These are phyloP conservation scores for Isoperla grammatica DNA, from an alignment of 2,888 invertebrate genomes.

Conservation along the genomic window DNA sequence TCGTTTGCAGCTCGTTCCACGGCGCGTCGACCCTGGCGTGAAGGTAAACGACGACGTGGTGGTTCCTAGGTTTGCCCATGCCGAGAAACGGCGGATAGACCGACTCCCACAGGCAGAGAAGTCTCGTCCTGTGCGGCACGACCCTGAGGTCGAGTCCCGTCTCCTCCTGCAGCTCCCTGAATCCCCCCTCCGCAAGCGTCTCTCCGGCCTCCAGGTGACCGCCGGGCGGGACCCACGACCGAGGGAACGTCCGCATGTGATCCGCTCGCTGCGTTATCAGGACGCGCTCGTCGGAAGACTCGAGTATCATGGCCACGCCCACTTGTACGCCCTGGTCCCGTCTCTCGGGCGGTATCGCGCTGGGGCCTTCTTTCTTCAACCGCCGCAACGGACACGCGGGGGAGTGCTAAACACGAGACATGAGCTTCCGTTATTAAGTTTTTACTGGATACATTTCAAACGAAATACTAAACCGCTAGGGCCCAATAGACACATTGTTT, in stretches of 20 bases:
- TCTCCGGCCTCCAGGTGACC: slow-evolving; percentile 40
- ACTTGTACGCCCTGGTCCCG: slow-evolving; percentile 33
- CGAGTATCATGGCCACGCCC: slow-evolving; percentile 42
- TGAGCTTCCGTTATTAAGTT: not conserved
- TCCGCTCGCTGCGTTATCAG: slow-evolving; percentile 42
- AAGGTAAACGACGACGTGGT: slow-evolving; percentile 44
- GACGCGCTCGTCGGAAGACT: slow-evolving; percentile 41
- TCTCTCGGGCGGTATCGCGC: slow-evolving; percentile 11
- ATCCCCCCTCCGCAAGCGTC: slow-evolving; percentile 39
- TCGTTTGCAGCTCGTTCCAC: slow-evolving; percentile 28
- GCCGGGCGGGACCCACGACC: slow-evolving; percentile 47
- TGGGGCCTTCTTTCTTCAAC: slow-evolving; percentile 17
- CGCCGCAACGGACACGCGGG: slow-evolving; percentile 30
- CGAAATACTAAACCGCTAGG: no score
- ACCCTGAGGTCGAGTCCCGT: slow-evolving; percentile 39
- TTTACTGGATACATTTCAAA: not conserved
- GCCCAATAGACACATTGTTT: no score
- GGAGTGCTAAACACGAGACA: slow-evolving; percentile 31
- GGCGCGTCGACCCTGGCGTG: slow-evolving; percentile 36
- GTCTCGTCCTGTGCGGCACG: slow-evolving; percentile 8
- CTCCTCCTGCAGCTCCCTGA: slow-evolving; percentile 44
- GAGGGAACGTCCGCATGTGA: slow-evolving; percentile 44
- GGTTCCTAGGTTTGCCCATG: slow-evolving; percentile 41
- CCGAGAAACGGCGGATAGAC: slow-evolving; percentile 42
- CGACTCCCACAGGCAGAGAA: slow-evolving; percentile 40